Conservation (phyloP, 2,888 invertebrate genomes). For the Bombyx huttoni region DNA sequence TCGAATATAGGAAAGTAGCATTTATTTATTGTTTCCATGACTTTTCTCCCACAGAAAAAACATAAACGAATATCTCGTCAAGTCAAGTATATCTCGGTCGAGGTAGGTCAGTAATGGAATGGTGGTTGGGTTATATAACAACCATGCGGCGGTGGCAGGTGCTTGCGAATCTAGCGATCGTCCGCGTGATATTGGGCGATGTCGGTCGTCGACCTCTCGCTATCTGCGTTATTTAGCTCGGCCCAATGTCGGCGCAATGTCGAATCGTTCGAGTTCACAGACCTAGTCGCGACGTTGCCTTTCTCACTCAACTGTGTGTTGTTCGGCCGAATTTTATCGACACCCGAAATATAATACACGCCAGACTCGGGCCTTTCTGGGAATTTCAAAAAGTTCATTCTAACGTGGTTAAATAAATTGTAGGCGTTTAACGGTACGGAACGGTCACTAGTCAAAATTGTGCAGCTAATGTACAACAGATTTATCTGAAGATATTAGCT, state of each 20-base stretch:
- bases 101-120: conserved; percentile 34
- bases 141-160: conserved; percentile 44
- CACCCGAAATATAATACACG: conserved; percentile 2
- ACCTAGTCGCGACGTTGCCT: conserved; percentile 45
- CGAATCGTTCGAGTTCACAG: conserved; percentile 61
- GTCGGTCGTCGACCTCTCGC: conserved; percentile 64
- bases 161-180: conserved; percentile 40
- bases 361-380: neutral
- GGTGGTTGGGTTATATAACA: conserved; percentile 31
- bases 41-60: too few relatives aligned
- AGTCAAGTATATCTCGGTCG: conserved; percentile 17
- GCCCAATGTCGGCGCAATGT: conserved; percentile 68
- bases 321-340: conserved; percentile 45
- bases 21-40: too few relatives aligned
- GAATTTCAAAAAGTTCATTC: neutral
- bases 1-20: too few relatives aligned
- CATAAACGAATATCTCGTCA: too few relatives aligned
- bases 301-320: conserved; percentile 25
- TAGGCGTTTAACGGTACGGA: neutral
- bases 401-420: neutral
- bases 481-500: too few relatives aligned
- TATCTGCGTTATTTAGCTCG: conserved; percentile 68
- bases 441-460: neutral
- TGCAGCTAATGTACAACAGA: too few relatives aligned
- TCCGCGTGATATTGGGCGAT: conserved; percentile 65